Conservation (phyloP, 1,140 invertebrate genomes). For the Ptiloglossa arizonensis region DNA sequence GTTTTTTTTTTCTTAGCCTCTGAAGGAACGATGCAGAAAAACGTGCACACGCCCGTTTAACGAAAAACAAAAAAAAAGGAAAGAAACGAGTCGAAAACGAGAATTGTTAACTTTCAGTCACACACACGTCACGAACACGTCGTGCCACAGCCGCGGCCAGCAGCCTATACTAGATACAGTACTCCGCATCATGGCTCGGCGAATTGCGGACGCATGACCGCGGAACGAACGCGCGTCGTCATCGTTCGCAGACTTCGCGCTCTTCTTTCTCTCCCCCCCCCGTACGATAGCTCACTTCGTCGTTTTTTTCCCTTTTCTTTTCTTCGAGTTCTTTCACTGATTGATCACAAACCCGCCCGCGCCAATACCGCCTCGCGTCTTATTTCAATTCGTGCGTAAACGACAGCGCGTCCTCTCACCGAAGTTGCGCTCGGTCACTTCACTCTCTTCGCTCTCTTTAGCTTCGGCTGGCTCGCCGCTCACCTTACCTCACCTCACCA, state of each 20-base stretch:
- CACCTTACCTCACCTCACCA: constrained; percentile 31
- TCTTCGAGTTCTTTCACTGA: background rate
- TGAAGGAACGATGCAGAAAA: background rate
- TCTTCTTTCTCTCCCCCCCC: constrained; percentile 37
- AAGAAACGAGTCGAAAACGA: background rate
- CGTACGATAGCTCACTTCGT: background rate
- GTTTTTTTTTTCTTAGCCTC: background rate
- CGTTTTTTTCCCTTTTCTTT: background rate
- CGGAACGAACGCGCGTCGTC: constrained; percentile 63
- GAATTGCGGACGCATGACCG: constrained; percentile 57
- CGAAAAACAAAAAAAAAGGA: constrained; percentile 1
- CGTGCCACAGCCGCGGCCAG: constrained; percentile 49
- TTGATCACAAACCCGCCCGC: background rate
- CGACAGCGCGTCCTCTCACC: constrained; percentile 40
- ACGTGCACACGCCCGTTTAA: background rate
- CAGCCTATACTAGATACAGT: constrained; percentile 48
- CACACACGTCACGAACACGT: constrained; percentile 60
- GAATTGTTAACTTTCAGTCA: constrained; percentile 55
- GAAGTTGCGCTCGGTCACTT: constrained; percentile 59
- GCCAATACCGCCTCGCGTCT: background rate
- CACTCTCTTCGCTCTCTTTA: constrained; percentile 53
- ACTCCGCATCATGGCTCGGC: constrained; percentile 60
- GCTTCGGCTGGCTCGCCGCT: constrained; percentile 28
- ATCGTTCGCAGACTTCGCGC: constrained; percentile 52
- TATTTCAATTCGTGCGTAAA: background rate